Evolutionary conservation across 2,888 invertebrate genomes (phyloP), one percentile per base, ranked within the genome.

Genomic region (Bombyx huttoni): DNA sequence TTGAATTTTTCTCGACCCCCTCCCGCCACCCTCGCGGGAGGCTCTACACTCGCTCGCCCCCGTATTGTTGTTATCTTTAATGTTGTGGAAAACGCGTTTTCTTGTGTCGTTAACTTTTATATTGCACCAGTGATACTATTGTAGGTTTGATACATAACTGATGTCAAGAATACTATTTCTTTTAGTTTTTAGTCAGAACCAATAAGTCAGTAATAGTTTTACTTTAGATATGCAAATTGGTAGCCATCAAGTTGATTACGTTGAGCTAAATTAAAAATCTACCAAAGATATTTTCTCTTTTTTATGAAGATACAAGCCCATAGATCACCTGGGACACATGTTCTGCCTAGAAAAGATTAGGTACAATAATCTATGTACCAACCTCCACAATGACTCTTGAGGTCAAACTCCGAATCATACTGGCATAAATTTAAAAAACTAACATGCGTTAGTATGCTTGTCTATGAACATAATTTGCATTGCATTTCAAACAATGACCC

Each of bases 1-100:
- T 93, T 92, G 91, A 92, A 93, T 92, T 93, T 92, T 92, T 92
- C 88, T 89, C 90, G 89, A 89, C 89, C 89, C 77, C 83, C 89
- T 75, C 81, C 78, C 75, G 75, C 81, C 83, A 79, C 86, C 88
- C 81, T 78, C 78, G 74, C 82, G 84, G 86, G 87, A 86, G 86
- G 86, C 86, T 85, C 83, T 87, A 85, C 78, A 82, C 85, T 85
- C 86, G 78, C 84, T 84, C 85, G 79, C 87, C 86, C 84, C 84
- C 87, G 84, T 88, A 88, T 88, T 87, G 86, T 85, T 86, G 84
- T 89, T 89, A 89, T 88, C 88, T 89, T 88, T 89, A 89, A 89
- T 89, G 88, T 86, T 84, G 85, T 88, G 89, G 88, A 89, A 89
- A 89, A 89, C 88, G 89, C 87, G 86, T 88, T 88, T 88, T 88